A percentile compares a stretch with the other conserved stretches of the same genome.
Evolutionary conservation across 92 coral and sea anemone species (phyloP).

Genomic region (Palythoa caribaeorum): DNA sequence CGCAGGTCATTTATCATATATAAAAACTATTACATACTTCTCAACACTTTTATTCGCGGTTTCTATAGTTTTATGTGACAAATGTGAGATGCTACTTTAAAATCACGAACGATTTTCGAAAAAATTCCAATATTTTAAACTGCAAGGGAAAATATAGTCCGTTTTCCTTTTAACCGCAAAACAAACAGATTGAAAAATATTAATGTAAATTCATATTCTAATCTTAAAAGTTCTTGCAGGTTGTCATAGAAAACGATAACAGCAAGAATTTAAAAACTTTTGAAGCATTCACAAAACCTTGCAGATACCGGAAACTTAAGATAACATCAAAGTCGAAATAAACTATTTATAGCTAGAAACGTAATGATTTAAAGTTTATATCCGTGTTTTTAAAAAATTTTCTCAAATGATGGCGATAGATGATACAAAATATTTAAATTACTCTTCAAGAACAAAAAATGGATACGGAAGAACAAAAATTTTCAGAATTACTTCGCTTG

Average conservation of each 20-base stretch:
- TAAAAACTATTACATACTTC: neutral
- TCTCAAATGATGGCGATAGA: neutral
- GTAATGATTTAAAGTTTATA: constrained; percentile 1
- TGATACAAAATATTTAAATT: neutral
- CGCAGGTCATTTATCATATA: neutral
- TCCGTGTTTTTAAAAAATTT: neutral
- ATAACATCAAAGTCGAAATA: neutral
- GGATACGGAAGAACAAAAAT: neutral
- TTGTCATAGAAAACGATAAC: neutral
- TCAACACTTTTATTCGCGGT: neutral
- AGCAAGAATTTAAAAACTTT: neutral
- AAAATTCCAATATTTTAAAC: neutral
- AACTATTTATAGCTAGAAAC: constrained; percentile 43
- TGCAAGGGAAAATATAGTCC: too few species aligned
- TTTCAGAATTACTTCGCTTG: neutral
- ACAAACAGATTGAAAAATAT: neutral
- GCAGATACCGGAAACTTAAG: constrained; percentile 5
- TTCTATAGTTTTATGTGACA: neutral
- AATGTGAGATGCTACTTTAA: neutral
- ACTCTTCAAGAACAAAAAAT: neutral
- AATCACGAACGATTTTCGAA: neutral
- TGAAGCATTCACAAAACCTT: neutral
- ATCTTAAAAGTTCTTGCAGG: neutral
- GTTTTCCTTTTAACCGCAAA: neutral
- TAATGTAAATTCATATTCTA: neutral